Percentiles rank a stretch among this genome's conserved stretches.
phyloP scores from a whole-genome alignment of 2,113 vertebrate species.

The Paratilapia polleni region DNA sequence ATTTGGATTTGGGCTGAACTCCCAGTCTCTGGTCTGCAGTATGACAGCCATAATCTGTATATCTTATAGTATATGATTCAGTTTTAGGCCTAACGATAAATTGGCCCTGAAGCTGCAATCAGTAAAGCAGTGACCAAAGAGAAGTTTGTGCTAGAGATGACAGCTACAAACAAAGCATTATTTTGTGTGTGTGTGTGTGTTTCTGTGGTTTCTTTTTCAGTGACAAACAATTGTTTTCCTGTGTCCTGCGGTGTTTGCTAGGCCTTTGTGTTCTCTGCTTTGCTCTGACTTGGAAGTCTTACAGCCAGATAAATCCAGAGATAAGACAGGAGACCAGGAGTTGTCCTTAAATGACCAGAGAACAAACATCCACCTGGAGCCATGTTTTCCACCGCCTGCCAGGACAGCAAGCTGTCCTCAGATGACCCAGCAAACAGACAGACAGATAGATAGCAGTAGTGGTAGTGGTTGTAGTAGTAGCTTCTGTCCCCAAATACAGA shows the following conservation, averaged over 20 bases:
- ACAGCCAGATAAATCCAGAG: conserved; percentile 2
- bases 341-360: conserved; percentile 56
- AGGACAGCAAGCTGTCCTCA: conserved; percentile 25
- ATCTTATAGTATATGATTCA: not conserved
- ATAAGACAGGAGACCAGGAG: conserved; percentile 14
- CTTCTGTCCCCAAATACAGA: not conserved
- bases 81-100: too few relatives aligned
- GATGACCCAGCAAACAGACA: conserved; percentile 25
- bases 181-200: not conserved
- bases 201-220: not conserved
- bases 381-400: not conserved
- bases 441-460: conserved; percentile 1
- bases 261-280: not conserved
- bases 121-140: not conserved
- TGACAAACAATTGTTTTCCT: not conserved
- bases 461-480: conserved; percentile 12
- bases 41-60: not conserved
- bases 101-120: not conserved
- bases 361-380: conserved; percentile 38
- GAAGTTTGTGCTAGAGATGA: not conserved
- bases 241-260: not conserved
- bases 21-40: not conserved
- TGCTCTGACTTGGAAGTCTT: conserved; percentile 27
- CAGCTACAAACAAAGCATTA: not conserved
- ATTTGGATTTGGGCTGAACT: not conserved